Conservation (phyloP, 2,888 invertebrate species). For the Epirrhoe tristata region DNA sequence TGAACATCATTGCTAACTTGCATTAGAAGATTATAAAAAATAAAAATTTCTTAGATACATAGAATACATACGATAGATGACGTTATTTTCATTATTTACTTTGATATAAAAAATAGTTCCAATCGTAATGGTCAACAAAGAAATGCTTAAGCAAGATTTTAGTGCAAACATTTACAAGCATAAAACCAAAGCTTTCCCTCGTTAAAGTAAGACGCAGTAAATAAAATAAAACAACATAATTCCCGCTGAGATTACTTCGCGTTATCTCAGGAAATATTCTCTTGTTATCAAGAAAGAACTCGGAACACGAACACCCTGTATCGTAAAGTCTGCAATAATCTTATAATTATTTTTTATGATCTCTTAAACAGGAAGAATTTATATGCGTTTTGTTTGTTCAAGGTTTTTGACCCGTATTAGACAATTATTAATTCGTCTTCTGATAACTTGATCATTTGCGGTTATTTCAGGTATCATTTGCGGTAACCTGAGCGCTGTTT, state of each 20-base stretch:
- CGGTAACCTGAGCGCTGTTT: no score
- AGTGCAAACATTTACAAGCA: conserved; percentile 20
- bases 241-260: conserved; percentile 57
- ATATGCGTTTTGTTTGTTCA: conserved; percentile 19
- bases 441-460: no score
- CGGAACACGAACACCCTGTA: conserved; percentile 49
- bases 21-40: no score
- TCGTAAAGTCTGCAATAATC: conserved; percentile 39
- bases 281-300: conserved; percentile 47
- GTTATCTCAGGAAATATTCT: conserved; percentile 51
- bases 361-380: conserved; percentile 23
- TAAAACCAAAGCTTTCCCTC: conserved; percentile 27
- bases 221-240: conserved; percentile 59
- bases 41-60: no score
- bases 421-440: no score
- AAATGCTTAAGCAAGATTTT: neutral
- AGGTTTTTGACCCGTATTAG: neutral
- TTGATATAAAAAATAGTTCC: neutral
- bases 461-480: no score
- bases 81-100: no score
- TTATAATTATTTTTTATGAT: conserved; percentile 36
- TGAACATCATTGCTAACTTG: no score
- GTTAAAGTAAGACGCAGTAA: conserved; percentile 32
- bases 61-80: no score
- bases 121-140: neutral